Percentiles rank a stretch among this genome's conserved stretches.
phyloP scores from a whole-genome alignment of 2,888 invertebrate species.

The Hartigia nigra region DNA sequence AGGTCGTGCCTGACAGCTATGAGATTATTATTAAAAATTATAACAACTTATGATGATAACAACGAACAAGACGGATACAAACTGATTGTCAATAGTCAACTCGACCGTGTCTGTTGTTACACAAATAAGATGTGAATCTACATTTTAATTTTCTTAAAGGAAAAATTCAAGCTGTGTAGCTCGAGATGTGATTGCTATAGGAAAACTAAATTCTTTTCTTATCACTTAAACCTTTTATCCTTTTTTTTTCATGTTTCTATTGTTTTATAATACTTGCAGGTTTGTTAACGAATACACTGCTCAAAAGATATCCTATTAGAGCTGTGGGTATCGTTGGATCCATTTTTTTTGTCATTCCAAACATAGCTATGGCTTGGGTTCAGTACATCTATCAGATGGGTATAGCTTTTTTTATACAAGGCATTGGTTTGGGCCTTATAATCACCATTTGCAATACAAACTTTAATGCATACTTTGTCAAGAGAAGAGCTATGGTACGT shows the following conservation, averaged over 20 bases:
- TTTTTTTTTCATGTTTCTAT: not conserved
- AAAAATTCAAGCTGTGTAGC: not conserved
- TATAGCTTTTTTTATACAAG: constrained; percentile 71
- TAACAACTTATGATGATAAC: not conserved
- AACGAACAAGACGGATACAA: not conserved
- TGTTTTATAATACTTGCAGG: constrained; percentile 66
- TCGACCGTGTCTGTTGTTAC: not conserved
- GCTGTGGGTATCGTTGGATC: constrained; percentile 77
- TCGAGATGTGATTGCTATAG: too few relatives aligned
- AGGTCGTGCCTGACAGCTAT: not conserved
- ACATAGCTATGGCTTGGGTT: constrained; percentile 73
- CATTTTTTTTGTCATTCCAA: constrained; percentile 73
- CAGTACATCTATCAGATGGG: constrained; percentile 73
- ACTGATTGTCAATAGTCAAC: not conserved
- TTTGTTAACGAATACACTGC: constrained; percentile 74
- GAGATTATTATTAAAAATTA: too few relatives aligned
- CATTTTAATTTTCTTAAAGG: not conserved
- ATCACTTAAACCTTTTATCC: not conserved
- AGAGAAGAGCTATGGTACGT: constrained; percentile 71
- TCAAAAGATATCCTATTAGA: constrained; percentile 75
- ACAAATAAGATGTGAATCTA: not conserved
- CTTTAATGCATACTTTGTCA: constrained; percentile 80
- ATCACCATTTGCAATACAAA: constrained; percentile 79
- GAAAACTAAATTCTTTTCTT: not conserved
- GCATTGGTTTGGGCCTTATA: constrained; percentile 79